Percentiles rank a stretch among this genome's conserved stretches.
These are phyloP conservation scores for Triplophysa rosa DNA, from an alignment of 2,113 vertebrate genomes.

Conservation along the genomic window DNA sequence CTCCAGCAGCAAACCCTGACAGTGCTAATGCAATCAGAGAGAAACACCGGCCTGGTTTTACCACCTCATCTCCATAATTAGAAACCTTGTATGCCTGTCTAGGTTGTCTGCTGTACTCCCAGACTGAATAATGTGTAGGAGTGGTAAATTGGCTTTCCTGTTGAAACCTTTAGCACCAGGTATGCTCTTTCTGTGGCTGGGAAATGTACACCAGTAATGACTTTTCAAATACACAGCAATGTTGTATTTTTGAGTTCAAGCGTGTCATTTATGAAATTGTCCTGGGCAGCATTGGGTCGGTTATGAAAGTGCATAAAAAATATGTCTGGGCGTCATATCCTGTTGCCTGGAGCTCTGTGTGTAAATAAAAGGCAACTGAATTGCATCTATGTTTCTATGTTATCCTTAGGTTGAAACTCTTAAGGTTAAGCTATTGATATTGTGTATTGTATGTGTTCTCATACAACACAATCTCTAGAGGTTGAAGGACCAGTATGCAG, in stretches of 20 bases:
- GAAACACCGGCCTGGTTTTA: conserved; percentile 4
- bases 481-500: background rate
- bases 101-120: conserved; percentile 8
- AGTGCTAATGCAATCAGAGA: conserved; percentile 36
- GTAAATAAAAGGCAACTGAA: too few relatives aligned
- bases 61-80: conserved; percentile 37
- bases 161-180: conserved; percentile 6
- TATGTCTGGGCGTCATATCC: too few relatives aligned
- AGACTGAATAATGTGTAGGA: conserved; percentile 30
- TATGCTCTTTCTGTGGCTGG: background rate
- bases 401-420: background rate
- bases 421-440: background rate
- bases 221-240: conserved; percentile 14
- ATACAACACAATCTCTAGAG: background rate
- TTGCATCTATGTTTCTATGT: too few relatives aligned
- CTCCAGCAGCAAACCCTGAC: conserved; percentile 16
- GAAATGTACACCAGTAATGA: conserved; percentile 15
- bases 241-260: conserved; percentile 8
- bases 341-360: too few relatives aligned
- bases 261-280: background rate
- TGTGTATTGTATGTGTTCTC: background rate
- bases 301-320: background rate
- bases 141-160: conserved; percentile 31
- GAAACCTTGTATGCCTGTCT: conserved; percentile 44
- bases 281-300: background rate